Evolutionary conservation across 2,797 vertebrate species (phyloP), one percentile per base, ranked within the genome.

Genomic region (Myoxocephalus aenaeus): DNA sequence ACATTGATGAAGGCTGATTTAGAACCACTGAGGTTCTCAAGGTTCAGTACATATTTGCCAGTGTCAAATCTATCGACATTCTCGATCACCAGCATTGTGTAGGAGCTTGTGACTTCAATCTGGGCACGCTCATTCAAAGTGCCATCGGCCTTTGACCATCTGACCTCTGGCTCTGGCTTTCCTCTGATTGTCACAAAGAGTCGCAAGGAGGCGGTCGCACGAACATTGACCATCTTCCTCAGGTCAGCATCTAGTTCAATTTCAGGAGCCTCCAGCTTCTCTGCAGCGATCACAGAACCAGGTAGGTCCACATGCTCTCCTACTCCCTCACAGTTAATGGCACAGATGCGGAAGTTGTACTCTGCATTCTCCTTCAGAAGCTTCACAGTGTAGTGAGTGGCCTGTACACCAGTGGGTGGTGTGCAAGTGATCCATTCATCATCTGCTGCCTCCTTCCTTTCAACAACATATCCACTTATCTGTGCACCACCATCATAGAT

Each of bases 1-100:
- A 99, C 98, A 71, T 99, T 99, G 87, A 99, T 95, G 89, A 98
- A 99, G 63, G 97, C 97, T 70, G 98, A 96, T 93, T 99, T 99
- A 86, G 96, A 96, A 48, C 98, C 98, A 90, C 96, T 98, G 75
- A 96, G 96, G 81, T 99, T 99, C 92, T 99, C 98, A 85, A 99
- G 95, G 54, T 94, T 97, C 75, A 99, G 90, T 20, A 97, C 96
- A 87, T 99, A 99, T 91, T 96, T 97, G n/a, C 98, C 98, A 57
- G 96, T 99, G 87, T 99, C 98, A 91, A 99, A 99, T 93, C 98
- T 96, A 90, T 98, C 97, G 27, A 99, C 97, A 53, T 98, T 98
- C 79, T 99, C 98, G 90, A 99, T 97, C 61, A 99, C 96, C 78
- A 99, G 91, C 96, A 98, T 98, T 75, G 98, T 99, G 81, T 98